Evolutionary conservation across 2,113 vertebrate species (phyloP).

Genomic region (Lasiurus cinereus): DNA sequence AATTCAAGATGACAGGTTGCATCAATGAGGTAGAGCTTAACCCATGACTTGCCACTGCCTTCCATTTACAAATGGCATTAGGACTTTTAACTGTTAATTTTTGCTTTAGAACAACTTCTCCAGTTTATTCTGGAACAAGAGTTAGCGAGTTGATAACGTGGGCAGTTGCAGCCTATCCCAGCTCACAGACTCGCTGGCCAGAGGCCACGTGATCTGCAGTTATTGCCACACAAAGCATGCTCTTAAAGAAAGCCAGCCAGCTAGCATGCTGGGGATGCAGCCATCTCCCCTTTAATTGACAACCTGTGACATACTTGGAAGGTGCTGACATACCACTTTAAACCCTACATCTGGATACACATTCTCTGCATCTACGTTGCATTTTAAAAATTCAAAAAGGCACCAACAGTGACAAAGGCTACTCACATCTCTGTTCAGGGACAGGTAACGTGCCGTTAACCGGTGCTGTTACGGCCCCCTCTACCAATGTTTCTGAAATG

Average conservation of each 20-base stretch:
- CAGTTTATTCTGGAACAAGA: neutral
- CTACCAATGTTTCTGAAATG: neutral
- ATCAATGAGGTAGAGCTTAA: neutral
- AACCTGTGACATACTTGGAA: neutral
- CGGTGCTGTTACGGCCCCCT: neutral
- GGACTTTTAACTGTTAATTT: neutral
- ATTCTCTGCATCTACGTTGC: neutral
- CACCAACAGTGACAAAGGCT: neutral
- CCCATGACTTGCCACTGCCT: neutral
- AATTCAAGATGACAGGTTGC: neutral
- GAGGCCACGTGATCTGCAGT: neutral
- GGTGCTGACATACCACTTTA: neutral
- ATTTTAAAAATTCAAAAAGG: neutral
- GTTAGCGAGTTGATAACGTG: neutral
- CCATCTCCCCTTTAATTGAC: neutral
- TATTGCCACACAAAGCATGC: neutral
- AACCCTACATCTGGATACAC: neutral
- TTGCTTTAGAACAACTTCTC: constrained; percentile 1
- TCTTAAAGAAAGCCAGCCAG: neutral
- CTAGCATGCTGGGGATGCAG: no score
- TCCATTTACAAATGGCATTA: neutral
- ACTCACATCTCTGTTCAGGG: neutral
- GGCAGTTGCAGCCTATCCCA: neutral
- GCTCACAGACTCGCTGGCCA: neutral
- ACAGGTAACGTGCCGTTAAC: neutral